Evolutionary conservation across 2,113 vertebrate species (phyloP), one percentile per base, ranked within the genome.

Genomic region (Vicugna pacos): DNA sequence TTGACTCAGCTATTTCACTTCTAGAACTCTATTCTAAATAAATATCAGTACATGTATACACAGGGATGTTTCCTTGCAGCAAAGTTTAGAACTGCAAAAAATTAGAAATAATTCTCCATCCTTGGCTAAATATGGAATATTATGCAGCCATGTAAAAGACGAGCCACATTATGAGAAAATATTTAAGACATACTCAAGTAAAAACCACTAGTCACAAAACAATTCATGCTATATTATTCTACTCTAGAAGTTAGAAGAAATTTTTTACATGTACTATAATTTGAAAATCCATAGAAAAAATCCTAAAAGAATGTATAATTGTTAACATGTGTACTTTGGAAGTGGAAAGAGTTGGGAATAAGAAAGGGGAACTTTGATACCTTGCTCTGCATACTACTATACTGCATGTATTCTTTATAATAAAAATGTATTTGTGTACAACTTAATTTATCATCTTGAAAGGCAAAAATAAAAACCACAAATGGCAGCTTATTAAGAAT

Each of bases 151-250:
- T 58, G 26, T 80, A 54, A 84, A 70, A 93, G 26, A 89, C 16
- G 38, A 60, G n/a, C 30, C 6, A 86, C 13, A 38, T 56, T 79
- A 48, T 64, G 20, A 86, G 50, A 42, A 95, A 70, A 64, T 76
- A 82, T 89, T 89, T 81, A 88, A 88, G 35, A 95, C 35, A 82
- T 26, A 89, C 46, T 93, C 52, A 80, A 65, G 38, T 50, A 75
- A 96, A 97, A 93, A 32, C 19, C 50, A 54, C 69, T 20, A 94
- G 24, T 76, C 48, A 84, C 32, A 95, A 89, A 88, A 85, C 38
- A 95, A 84, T 54, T 76, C 56, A n/a, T 32, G 17, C 11, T 24
- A 35, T 62, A 73, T 16, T 50, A 82, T 70, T 5, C 11, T 38
- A 87, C 75, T 48, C 69, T 54, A 70, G 69, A 82, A 60, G 38